These are phyloP conservation scores for Pyrocoelia pectoralis DNA, from an alignment of 2,888 invertebrate species.

Conservation along the genomic window DNA sequence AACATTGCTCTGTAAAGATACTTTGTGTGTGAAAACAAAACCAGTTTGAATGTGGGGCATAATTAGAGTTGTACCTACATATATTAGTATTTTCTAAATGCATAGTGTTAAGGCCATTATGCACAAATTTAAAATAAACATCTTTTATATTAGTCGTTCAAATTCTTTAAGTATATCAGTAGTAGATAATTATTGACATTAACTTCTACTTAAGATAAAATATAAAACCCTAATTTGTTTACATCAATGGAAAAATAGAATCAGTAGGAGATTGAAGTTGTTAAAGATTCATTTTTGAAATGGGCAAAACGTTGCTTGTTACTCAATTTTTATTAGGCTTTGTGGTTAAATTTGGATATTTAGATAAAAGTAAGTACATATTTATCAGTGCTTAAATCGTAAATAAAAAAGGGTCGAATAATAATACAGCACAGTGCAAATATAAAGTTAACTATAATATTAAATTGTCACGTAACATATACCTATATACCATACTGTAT, in stretches of 20 bases:
- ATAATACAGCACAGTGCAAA: too few species aligned
- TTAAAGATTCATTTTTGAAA: neutral
- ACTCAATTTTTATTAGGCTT: neutral
- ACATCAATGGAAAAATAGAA: neutral
- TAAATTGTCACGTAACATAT: too few species aligned
- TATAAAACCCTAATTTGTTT: neutral
- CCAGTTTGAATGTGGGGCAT: too few species aligned
- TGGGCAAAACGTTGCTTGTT: neutral
- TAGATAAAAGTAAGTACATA: neutral
- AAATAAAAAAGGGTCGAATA: too few species aligned
- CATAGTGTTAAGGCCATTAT: neutral
- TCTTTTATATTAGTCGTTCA: slow-evolving; percentile 7
- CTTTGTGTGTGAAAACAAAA: too few species aligned
- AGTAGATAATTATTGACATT: slow-evolving; percentile 5
- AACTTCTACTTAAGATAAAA: slow-evolving; percentile 21
- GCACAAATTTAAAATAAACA: slow-evolving; percentile 24
- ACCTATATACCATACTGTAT: too few species aligned
- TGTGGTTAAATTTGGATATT: neutral
- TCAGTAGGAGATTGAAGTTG: too few species aligned
- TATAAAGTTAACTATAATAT: too few species aligned
- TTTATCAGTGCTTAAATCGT: too few species aligned
- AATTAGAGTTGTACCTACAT: too few species aligned
- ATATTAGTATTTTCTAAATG: too few species aligned
- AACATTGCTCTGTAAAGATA: too few species aligned
- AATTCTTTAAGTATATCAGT: neutral